phyloP scores from a whole-genome alignment of 2,797 vertebrate species.

The Gallinago nigripennis region DNA sequence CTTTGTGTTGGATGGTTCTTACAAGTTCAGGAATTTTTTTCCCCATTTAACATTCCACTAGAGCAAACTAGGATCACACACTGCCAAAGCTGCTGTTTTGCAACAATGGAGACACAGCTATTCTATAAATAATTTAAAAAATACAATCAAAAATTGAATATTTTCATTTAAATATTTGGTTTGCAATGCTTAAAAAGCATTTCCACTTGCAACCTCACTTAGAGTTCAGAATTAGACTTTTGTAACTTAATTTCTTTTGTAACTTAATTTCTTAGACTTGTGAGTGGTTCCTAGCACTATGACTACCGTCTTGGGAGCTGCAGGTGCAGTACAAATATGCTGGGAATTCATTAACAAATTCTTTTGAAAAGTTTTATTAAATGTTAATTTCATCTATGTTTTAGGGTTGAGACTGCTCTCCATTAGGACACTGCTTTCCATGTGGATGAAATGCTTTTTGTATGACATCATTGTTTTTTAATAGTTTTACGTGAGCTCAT shows the following conservation, averaged over 20 bases:
- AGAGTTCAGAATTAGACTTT: background rate
- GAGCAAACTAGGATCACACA: background rate
- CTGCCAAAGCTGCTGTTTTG: background rate
- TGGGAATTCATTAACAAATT: background rate
- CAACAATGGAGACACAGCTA: background rate
- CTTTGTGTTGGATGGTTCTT: accelerated
- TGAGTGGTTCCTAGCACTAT: background rate
- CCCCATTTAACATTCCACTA: background rate
- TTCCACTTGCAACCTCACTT: background rate
- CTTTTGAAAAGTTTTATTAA: background rate
- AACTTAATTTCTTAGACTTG: background rate
- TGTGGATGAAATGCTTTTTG: background rate
- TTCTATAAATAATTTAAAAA: background rate
- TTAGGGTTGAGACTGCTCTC: background rate
- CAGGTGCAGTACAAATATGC: background rate
- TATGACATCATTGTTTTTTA: background rate
- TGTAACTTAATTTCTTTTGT: background rate
- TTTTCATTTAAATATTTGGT: background rate
- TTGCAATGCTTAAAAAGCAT: background rate
- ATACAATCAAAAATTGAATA: accelerated
- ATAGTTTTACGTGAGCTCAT: background rate
- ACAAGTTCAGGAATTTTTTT: accelerated
- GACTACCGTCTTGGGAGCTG: background rate
- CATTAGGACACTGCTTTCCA: background rate
- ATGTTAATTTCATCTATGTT: background rate